These are phyloP conservation scores for Ctenicera cuprea DNA, from an alignment of 2,888 invertebrate species.

Conservation along the genomic window DNA sequence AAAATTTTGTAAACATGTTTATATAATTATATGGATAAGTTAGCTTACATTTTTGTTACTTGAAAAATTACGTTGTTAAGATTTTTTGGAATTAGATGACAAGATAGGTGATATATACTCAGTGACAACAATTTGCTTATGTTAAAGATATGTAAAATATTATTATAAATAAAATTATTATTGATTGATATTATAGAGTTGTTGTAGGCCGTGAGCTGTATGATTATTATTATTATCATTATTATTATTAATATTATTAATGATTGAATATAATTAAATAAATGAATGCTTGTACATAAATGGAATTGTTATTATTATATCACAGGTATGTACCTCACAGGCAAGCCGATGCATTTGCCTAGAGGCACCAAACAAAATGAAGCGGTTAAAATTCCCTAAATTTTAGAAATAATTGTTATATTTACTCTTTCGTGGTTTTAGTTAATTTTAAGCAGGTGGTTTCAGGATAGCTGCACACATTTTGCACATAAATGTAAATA, in stretches of 20 bases:
- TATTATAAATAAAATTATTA: constrained; percentile 59
- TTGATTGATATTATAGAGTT: constrained; percentile 66
- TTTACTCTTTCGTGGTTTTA: no score
- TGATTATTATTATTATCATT: constrained; percentile 68
- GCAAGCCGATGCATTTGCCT: no score
- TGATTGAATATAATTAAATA: constrained; percentile 69
- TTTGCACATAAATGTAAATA: no score
- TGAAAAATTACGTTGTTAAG: neutral
- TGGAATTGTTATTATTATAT: constrained; percentile 11
- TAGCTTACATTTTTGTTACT: neutral
- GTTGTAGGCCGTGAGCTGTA: constrained; percentile 71
- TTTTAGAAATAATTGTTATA: no score
- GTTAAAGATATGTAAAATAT: constrained; percentile 56
- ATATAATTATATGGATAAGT: neutral
- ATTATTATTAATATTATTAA: constrained; percentile 67
- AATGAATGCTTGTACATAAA: constrained; percentile 70
- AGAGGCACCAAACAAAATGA: no score
- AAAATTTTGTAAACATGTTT: neutral
- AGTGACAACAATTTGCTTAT: constrained; percentile 33
- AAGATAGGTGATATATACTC: constrained; percentile 1
- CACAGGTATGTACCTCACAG: no score
- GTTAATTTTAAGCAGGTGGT: no score
- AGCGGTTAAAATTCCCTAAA: no score
- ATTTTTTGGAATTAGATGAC: neutral
- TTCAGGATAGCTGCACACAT: no score